Evolutionary conservation across 1,140 invertebrate genomes (phyloP).

Genomic region (Limonius californicus): DNA sequence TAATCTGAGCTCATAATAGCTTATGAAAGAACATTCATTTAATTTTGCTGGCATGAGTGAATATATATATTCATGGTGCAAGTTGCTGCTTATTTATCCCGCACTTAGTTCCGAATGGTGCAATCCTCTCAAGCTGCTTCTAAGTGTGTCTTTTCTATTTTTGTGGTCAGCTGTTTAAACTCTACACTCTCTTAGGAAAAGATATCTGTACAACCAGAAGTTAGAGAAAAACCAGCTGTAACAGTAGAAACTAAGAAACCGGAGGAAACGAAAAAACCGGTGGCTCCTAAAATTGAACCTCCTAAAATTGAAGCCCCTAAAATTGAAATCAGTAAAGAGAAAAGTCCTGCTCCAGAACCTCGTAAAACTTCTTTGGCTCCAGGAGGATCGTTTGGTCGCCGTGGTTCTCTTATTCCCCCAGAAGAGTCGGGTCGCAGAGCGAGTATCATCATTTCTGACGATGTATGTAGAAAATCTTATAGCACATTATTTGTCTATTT

Average conservation of each 20-base stretch:
- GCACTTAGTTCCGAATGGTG: background rate
- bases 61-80: background rate
- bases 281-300: conserved; percentile 64
- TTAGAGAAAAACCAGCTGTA: conserved; percentile 18
- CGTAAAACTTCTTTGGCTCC: conserved; percentile 75
- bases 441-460: conserved; percentile 87
- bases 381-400: conserved; percentile 63
- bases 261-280: conserved; percentile 15
- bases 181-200: conserved; percentile 1
- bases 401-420: conserved; percentile 80
- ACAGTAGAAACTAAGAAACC: conserved; percentile 26
- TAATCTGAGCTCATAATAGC: conserved; percentile 8
- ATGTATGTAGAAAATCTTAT: conserved; percentile 61
- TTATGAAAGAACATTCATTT: background rate
- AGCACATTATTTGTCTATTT: too few species aligned
- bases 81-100: background rate
- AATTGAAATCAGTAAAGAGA: conserved; percentile 79
- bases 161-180: background rate
- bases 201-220: background rate
- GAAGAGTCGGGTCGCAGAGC: conserved; percentile 80
- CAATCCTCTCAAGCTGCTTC: too few species aligned
- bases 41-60: background rate
- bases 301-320: conserved; percentile 76
- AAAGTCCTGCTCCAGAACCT: conserved; percentile 59
- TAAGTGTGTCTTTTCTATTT: background rate